Base-by-base conservation (phyloP, 2,113 vertebrate genomes). In the Myanophis thanlyinensis region DNA sequence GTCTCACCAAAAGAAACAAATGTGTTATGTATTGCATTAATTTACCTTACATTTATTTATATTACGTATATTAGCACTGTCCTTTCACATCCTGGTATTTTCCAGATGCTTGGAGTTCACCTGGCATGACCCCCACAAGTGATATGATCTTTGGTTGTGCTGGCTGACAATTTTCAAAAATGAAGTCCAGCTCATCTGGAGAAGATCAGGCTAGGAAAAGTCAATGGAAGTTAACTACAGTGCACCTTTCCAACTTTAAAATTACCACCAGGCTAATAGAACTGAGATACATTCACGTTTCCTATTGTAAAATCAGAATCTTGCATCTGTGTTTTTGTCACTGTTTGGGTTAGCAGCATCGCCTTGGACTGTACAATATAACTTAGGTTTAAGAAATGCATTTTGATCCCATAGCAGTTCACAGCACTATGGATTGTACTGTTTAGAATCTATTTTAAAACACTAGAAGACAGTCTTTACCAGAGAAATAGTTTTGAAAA, bases 401-500 rank as follows among this genome's bases (percentile, higher is more conserved):
- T 4, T 85, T 84, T 48, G 86, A 46, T n/a, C 27, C 89, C 46
- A 62, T 6, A 91, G 46, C 5, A 30, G 44, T 85, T 88, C 30
- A 23, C 49, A 51, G 89, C 15, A 51, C 15, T 25, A 85, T 27
- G 44, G 46, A 85, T 46, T 54, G 52, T 46, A 51, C 87, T 51
- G 35, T 93, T 91, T 11, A 5, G 80, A 91, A 88, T 91, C 35
- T 51, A 44, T 89, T 85, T 85, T 56, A 85, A 80, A 59, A 85
- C 52, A 84, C 46, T 46, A 93, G 52, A 87, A 93, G 56, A 59
- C 53, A 59, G 85, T 46, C 44, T 89, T 89, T 91, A 18, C n/a
- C 90, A 85, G n/a, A 59, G 67, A 48, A 51, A 13, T 88, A 22
- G 13, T 85, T 35, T 47, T 51, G 90, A 46, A 62, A 53, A 49